These are phyloP conservation scores for Hyperoplus immaculatus DNA, from an alignment of 2,797 vertebrate genomes.

Conservation along the genomic window DNA sequence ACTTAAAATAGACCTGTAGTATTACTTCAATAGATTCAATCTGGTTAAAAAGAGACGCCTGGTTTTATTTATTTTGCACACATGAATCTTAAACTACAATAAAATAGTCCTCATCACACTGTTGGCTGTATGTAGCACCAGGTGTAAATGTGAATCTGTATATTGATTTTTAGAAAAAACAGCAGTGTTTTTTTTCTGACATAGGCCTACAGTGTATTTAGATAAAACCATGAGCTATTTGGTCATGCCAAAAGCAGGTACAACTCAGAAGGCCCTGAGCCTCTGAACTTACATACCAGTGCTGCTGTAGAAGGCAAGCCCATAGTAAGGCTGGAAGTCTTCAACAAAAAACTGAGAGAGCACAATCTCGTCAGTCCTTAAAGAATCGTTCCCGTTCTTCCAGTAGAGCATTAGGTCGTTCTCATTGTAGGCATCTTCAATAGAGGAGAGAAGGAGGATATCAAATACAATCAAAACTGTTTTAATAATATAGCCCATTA, in stretches of 20 bases:
- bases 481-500: slow-evolving; percentile 11
- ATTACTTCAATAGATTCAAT: background rate
- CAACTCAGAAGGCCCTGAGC: slow-evolving; percentile 50
- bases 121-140: background rate
- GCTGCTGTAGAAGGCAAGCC: slow-evolving; percentile 95
- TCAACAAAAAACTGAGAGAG: slow-evolving; percentile 96
- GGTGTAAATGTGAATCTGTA: background rate
- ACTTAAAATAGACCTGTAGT: background rate
- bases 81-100: background rate
- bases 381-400: slow-evolving; percentile 94
- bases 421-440: slow-evolving; percentile 94
- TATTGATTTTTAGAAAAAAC: background rate
- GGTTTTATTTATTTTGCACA: background rate
- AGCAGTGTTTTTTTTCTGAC: too few relatives aligned
- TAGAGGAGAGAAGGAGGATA: slow-evolving; percentile 62
- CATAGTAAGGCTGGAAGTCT: slow-evolving; percentile 95
- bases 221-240: slow-evolving; percentile 40
- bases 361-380: slow-evolving; percentile 93
- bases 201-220: background rate
- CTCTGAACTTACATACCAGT: slow-evolving; percentile 87
- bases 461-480: slow-evolving; percentile 1
- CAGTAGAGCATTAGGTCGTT: slow-evolving; percentile 96
- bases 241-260: slow-evolving; percentile 34
- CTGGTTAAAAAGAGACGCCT: background rate
- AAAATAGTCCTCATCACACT: background rate